phyloP scores from a whole-genome alignment of 2,113 vertebrate genomes.

The Ardeotis arabs region DNA sequence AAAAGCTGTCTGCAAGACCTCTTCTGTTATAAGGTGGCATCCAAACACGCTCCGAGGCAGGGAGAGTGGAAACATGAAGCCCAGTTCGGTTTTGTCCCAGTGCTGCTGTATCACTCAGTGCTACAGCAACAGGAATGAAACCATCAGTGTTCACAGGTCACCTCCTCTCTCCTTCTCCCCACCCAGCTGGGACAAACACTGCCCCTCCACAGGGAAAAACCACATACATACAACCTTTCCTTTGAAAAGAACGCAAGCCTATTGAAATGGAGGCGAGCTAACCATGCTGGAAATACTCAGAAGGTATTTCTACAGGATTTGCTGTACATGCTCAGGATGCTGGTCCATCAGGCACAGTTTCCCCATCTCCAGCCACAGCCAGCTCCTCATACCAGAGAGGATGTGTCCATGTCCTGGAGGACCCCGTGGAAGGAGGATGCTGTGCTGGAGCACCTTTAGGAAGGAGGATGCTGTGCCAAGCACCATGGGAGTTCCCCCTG shows the following conservation, averaged over 20 bases:
- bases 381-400: neutral
- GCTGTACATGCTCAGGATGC: neutral
- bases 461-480: neutral
- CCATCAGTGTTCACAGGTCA: neutral
- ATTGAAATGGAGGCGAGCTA: neutral
- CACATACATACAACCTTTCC: neutral
- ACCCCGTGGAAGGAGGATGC: neutral
- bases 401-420: neutral
- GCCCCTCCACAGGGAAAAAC: neutral
- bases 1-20: constrained; percentile 29
- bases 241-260: neutral
- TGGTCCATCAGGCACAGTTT: neutral
- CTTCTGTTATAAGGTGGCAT: neutral
- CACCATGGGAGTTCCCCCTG: neutral
- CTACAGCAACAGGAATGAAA: neutral
- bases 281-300: neutral
- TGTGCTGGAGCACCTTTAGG: neutral
- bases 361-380: neutral
- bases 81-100: neutral
- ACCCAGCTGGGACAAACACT: neutral
- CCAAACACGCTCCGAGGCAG: neutral
- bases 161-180: neutral
- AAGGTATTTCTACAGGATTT: neutral
- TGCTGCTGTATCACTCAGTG: neutral
- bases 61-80: neutral